Evolutionary conservation across 2,797 vertebrate species (phyloP).

Genomic region (Sorex maritimensis): DNA sequence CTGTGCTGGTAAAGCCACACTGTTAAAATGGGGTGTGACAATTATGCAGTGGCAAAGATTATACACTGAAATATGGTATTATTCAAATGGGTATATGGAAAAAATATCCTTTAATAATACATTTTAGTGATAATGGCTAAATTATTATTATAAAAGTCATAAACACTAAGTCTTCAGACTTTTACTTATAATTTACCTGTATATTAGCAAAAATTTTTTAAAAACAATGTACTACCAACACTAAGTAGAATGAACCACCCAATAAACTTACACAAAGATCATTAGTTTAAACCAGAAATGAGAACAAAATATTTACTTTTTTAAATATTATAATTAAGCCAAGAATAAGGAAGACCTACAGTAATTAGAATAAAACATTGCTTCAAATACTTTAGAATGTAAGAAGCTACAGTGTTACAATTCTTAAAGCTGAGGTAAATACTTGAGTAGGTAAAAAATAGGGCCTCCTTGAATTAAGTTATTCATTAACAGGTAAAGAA

Average conservation of each 20-base stretch:
- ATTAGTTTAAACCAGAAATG: constrained; percentile 66
- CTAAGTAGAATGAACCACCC: constrained; percentile 47
- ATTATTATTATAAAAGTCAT: constrained; percentile 20
- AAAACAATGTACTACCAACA: constrained; percentile 20
- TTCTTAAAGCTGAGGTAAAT: constrained; percentile 38
- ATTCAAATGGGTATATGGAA: neutral
- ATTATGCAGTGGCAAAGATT: no score
- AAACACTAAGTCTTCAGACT: no score
- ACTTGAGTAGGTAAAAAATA: constrained; percentile 18
- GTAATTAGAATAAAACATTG: constrained; percentile 6
- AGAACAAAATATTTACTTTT: constrained; percentile 46
- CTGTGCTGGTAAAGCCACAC: no score
- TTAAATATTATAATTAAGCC: constrained; percentile 17
- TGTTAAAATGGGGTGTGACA: no score
- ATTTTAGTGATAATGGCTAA: constrained; percentile 56
- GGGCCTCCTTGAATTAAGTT: constrained; percentile 26
- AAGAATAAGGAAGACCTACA: constrained; percentile 44
- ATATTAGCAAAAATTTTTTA: constrained; percentile 44
- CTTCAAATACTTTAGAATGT: constrained; percentile 43
- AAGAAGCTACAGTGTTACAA: constrained; percentile 31
- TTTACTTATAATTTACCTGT: constrained; percentile 31
- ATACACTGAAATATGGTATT: no score
- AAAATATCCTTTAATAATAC: constrained; percentile 5
- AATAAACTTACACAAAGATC: constrained; percentile 48
- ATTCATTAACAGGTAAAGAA: constrained; percentile 20